Evolutionary conservation across 2,888 invertebrate genomes (phyloP).

Genomic region (Tuberolachnus salignus): DNA sequence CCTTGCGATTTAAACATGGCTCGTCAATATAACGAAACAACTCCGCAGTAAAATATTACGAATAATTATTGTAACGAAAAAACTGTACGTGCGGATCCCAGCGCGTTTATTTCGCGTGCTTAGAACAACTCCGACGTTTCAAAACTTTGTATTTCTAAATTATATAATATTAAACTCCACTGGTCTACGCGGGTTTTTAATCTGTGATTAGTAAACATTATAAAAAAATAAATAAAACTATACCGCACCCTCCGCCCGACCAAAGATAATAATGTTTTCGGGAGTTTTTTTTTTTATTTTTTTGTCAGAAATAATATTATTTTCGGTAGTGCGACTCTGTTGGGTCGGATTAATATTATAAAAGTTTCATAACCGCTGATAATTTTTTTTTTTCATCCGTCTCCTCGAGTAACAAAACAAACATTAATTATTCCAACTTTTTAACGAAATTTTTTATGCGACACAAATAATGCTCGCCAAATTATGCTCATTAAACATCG

Average conservation of each 20-base stretch:
- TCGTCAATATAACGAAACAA: no score
- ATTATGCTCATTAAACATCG: not conserved
- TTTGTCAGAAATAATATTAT: slow-evolving; percentile 5
- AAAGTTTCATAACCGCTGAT: slow-evolving; percentile 20
- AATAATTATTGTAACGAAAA: not conserved
- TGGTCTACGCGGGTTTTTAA: not conserved
- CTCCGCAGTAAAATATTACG: no score
- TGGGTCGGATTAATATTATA: slow-evolving; percentile 21
- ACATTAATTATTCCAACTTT: slow-evolving; percentile 47
- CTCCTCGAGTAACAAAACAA: not conserved
- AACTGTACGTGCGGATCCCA: not conserved
- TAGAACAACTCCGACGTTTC: not conserved
- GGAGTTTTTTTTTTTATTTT: not conserved
- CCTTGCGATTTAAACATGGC: no score
- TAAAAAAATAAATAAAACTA: slow-evolving; percentile 8
- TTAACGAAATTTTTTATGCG: slow-evolving; percentile 27
- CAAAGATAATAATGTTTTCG: not conserved
- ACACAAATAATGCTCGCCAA: not conserved
- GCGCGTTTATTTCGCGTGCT: not conserved
- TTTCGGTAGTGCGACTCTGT: not conserved
- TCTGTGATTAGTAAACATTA: slow-evolving; percentile 23
- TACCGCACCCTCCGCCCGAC: not conserved
- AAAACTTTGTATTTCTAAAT: not conserved
- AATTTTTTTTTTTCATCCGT: slow-evolving; percentile 19
- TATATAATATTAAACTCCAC: not conserved